phyloP scores from a whole-genome alignment of 2,888 invertebrate species.

The Noctua fimbriata region DNA sequence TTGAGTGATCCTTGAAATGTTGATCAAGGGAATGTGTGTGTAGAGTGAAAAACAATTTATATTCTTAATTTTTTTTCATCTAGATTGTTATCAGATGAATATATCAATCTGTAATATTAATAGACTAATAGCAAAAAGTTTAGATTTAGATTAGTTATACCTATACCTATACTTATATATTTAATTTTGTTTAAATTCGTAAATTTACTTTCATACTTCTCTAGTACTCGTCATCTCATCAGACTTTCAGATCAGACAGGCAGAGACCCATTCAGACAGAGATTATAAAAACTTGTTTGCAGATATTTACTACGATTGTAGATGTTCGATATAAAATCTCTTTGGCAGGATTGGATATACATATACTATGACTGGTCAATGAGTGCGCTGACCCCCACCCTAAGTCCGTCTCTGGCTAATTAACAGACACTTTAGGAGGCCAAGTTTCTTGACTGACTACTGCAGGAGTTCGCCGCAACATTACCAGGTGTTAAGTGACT shows the following conservation, averaged over 20 bases:
- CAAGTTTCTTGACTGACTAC: constrained; percentile 33
- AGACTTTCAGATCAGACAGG: too few relatives aligned
- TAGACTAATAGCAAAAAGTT: neutral
- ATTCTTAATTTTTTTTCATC: neutral
- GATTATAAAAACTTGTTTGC: neutral
- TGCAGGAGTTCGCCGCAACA: constrained; percentile 38
- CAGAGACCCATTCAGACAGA: too few relatives aligned
- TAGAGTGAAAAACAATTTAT: neutral
- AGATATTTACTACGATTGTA: neutral
- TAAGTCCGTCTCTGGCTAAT: constrained; percentile 38
- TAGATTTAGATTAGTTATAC: neutral
- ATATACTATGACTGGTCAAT: neutral
- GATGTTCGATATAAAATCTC: neutral
- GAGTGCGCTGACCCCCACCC: neutral
- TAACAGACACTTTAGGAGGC: constrained; percentile 37
- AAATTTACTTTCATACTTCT: neutral
- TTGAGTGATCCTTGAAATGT: constrained; percentile 8
- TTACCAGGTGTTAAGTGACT: constrained; percentile 40
- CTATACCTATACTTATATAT: too few relatives aligned
- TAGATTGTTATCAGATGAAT: neutral
- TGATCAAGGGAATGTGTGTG: neutral
- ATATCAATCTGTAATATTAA: neutral
- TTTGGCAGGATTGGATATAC: neutral
- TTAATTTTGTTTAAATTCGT: too few relatives aligned
- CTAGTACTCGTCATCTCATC: neutral